Percentiles rank a stretch among this genome's conserved stretches.
These are phyloP conservation scores for Rattus rattus DNA, from an alignment of 2,113 vertebrate genomes.

Conservation along the genomic window DNA sequence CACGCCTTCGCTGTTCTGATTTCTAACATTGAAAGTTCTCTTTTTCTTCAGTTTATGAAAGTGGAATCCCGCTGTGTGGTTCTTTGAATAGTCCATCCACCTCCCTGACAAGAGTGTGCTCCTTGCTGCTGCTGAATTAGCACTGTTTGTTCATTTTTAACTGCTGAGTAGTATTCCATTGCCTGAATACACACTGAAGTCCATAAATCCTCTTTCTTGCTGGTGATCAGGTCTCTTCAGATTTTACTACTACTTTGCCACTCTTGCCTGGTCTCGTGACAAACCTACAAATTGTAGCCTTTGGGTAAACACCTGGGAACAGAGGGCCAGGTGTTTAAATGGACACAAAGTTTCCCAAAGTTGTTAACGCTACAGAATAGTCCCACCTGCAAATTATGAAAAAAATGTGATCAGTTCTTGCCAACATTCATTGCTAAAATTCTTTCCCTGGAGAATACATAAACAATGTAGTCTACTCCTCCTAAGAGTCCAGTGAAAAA, in stretches of 20 bases:
- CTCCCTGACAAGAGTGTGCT: background rate
- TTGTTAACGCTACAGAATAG: background rate
- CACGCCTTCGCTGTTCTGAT: background rate
- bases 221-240: background rate
- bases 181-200: background rate
- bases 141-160: background rate
- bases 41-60: background rate
- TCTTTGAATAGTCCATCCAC: background rate
- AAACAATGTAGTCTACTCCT: background rate
- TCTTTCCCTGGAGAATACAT: background rate
- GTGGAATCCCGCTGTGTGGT: background rate
- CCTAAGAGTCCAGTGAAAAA: background rate
- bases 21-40: background rate
- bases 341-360: background rate
- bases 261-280: background rate
- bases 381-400: background rate
- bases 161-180: background rate
- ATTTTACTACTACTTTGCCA: background rate
- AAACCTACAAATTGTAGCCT: background rate
- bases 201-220: background rate
- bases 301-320: background rate
- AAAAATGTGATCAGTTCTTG: background rate
- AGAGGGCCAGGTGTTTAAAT: background rate
- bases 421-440: background rate
- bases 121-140: background rate